Percentiles rank a stretch among this genome's conserved stretches.
These are phyloP conservation scores for Lasioglossum morio DNA, from an alignment of 2,888 invertebrate species.

Conservation along the genomic window DNA sequence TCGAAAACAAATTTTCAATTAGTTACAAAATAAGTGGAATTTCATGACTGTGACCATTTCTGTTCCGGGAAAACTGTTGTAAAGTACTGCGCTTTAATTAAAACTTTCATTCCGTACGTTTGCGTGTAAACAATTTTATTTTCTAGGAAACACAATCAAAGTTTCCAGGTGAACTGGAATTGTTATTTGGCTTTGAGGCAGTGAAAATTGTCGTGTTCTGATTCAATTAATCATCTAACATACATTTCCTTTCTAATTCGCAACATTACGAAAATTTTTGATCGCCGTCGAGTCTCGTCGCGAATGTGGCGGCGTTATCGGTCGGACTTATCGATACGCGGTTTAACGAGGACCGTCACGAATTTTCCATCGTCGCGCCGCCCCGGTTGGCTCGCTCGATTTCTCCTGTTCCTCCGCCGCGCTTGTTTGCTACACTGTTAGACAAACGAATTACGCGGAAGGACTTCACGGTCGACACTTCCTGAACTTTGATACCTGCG, in stretches of 20 bases:
- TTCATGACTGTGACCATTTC: neutral
- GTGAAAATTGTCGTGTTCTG: no score
- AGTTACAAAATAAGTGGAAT: neutral
- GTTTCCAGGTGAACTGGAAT: neutral
- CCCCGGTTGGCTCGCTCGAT: neutral
- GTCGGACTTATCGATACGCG: neutral
- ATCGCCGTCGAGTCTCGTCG: no score
- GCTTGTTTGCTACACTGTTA: neutral
- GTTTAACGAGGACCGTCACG: conserved; percentile 1
- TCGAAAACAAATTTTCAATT: neutral
- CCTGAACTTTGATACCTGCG: conserved; percentile 50
- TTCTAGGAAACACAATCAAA: neutral
- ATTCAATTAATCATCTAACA: no score
- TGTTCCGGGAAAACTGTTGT: neutral
- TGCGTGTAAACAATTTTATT: neutral
- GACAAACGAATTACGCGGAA: conserved; percentile 53
- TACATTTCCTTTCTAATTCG: no score
- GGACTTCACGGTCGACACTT: conserved; percentile 40
- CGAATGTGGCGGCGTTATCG: no score
- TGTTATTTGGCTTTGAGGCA: no score
- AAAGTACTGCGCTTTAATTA: neutral
- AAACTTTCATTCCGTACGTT: neutral
- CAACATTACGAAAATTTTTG: no score
- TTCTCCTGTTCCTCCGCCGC: neutral
- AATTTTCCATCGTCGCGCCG: conserved; percentile 4